Conservation (phyloP, 2,888 invertebrate genomes). For the Calameuta pallipes region DNA sequence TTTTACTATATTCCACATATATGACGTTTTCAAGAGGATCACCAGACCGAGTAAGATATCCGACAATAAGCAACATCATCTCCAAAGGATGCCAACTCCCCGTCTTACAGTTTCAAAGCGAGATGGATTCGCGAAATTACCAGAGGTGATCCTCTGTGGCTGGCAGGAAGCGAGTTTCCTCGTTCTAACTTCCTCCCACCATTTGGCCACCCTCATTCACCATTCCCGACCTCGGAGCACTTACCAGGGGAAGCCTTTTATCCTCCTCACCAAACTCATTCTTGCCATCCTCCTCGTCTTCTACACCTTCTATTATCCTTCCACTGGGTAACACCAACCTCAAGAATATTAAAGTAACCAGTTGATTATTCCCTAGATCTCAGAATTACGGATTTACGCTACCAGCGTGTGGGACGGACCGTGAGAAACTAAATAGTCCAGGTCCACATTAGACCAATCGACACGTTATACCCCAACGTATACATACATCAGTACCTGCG, state of each 20-base stretch:
- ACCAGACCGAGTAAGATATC: background rate
- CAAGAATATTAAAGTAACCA: background rate
- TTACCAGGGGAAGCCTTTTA: background rate
- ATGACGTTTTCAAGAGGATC: too few species aligned
- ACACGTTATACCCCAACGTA: background rate
- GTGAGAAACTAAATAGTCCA: background rate
- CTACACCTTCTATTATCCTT: background rate
- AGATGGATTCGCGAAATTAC: background rate
- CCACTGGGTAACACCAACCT: background rate
- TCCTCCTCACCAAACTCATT: background rate
- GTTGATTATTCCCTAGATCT: background rate
- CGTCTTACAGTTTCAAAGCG: background rate
- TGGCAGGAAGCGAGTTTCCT: background rate
- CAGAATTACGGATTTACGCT: background rate
- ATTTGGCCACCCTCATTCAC: background rate
- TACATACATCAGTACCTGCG: background rate
- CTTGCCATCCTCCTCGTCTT: background rate
- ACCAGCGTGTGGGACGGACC: background rate
- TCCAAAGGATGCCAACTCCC: background rate
- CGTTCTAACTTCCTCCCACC: background rate
- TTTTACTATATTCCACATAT: too few species aligned
- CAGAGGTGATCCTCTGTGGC: background rate
- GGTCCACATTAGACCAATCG: background rate
- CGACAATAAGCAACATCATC: background rate
- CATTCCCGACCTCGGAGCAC: background rate